Evolutionary conservation across 2,888 invertebrate genomes (phyloP).

Genomic region (Epicampocera succincta): DNA sequence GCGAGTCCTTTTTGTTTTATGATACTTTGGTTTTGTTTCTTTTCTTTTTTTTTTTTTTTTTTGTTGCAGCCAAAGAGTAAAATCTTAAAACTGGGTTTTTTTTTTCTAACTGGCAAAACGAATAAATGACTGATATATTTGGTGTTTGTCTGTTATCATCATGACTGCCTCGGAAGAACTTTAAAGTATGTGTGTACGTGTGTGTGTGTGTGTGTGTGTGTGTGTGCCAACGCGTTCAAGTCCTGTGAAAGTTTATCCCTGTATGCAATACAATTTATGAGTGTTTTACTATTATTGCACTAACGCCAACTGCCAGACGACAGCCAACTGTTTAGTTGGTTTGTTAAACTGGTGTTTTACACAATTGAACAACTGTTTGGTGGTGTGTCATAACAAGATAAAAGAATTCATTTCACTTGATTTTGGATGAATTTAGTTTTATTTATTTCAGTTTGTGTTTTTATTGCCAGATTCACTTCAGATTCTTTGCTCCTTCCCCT

Average conservation of each 20-base stretch:
- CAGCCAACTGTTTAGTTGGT: slow-evolving; percentile 53
- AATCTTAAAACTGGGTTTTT: slow-evolving; percentile 48
- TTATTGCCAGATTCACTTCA: slow-evolving; percentile 19
- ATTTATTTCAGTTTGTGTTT: slow-evolving; percentile 15
- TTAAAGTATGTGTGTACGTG: background rate
- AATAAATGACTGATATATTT: slow-evolving; percentile 61
- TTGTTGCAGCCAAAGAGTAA: background rate
- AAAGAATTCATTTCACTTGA: slow-evolving; percentile 49
- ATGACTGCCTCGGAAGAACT: slow-evolving; percentile 40
- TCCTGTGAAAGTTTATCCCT: slow-evolving; percentile 14
- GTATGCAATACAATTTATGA: slow-evolving; percentile 34
- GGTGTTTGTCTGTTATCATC: slow-evolving; percentile 32
- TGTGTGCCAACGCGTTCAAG: background rate
- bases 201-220: slow-evolving; percentile 1
- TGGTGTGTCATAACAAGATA: slow-evolving; percentile 69
- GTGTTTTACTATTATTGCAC: slow-evolving; percentile 28
- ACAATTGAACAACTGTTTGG: slow-evolving; percentile 68
- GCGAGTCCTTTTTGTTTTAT: slow-evolving; percentile 9
- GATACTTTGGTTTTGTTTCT: background rate
- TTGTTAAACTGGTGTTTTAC: slow-evolving; percentile 61
- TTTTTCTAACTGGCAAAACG: slow-evolving; percentile 44
- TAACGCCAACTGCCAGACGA: slow-evolving; percentile 35
- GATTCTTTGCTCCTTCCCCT: background rate
- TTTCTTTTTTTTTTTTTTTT: background rate
- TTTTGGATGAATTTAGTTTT: slow-evolving; percentile 21